A percentile compares a stretch with the other conserved stretches of the same genome.
phyloP scores from a whole-genome alignment of 2,797 vertebrate genomes.

The Hyperoplus immaculatus region DNA sequence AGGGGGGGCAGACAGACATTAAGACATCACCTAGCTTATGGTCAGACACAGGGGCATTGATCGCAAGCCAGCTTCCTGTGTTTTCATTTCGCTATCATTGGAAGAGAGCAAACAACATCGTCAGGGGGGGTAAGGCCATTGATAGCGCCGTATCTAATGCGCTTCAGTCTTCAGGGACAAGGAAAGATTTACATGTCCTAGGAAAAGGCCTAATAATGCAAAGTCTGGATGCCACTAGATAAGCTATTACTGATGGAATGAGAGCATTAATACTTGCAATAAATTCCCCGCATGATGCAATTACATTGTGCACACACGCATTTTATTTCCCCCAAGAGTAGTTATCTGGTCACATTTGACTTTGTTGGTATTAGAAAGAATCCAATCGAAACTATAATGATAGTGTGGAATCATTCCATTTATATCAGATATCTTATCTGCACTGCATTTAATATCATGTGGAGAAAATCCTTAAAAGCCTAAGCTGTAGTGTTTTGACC shows the following conservation, averaged over 20 bases:
- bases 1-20: slow-evolving; percentile 62
- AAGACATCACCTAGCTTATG: slow-evolving; percentile 70
- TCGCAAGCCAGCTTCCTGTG: slow-evolving; percentile 82
- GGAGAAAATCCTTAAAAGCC: background rate
- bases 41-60: slow-evolving; percentile 72
- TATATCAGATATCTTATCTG: background rate
- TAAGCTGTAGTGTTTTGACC: background rate
- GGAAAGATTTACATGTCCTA: slow-evolving; percentile 47
- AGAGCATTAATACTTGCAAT: slow-evolving; percentile 8
- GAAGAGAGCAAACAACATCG: slow-evolving; percentile 77
- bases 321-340: background rate
- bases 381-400: background rate
- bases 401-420: background rate
- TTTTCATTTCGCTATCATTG: slow-evolving; percentile 81
- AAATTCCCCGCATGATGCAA: slow-evolving; percentile 5
- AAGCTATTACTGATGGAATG: slow-evolving; percentile 25
- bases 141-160: slow-evolving; percentile 68
- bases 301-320: background rate
- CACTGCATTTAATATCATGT: background rate
- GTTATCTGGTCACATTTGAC: background rate
- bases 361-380: slow-evolving; percentile 1
- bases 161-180: slow-evolving; percentile 46
- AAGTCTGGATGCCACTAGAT: slow-evolving; percentile 39
- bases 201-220: slow-evolving; percentile 37
- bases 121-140: slow-evolving; percentile 66